Base-by-base conservation (phyloP, 2,888 invertebrate species). In the Drosophila incognita region DNA sequence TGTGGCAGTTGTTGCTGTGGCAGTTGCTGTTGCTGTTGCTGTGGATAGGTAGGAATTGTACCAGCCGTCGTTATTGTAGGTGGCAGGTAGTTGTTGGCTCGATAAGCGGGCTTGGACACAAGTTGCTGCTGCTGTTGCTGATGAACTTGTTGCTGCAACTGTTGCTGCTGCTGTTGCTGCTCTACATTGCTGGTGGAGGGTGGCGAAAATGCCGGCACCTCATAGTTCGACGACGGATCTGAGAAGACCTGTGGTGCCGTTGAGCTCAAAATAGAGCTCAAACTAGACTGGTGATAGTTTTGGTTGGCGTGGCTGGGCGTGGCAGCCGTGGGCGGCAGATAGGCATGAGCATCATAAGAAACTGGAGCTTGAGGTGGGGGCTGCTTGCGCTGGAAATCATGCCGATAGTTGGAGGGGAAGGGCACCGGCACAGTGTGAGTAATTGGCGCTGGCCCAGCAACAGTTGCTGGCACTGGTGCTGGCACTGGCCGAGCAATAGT, bases 351-450 rank as follows among this genome's bases (percentile, higher is more conserved):
- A 0, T 59, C 51, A 18, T 65, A 80, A 8, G 69, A 60, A 46
- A 68, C 53, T 56, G 27, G 38, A 57, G 48, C 52, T 11, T 36
- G 71, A 51, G 42, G 36, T 48, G 48, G 11, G 57, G 42, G 48
- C 49, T 71, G 74, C 63, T 82, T 60, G 49, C 71, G 76, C 40
- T 78, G 79, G 27, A 87, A 86, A 13, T 81, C 81, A 35, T 91
- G 91, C 53, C 81, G 82, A 63, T 83, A 90, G 70, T 46, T 87
- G 8, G 91, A 90, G 3, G 91, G 84, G 38, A 90, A 89, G 2
- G 91, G 87, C 48, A 90, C 83, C 0, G 90, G 71, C 31, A 79
- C 63, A 1, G 75, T n/a, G 4, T 56, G 54, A 13, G 38, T 31
- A 0, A 69, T 51, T 2, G 76, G 54, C 54, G 62, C 40, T n/a